phyloP scores from a whole-genome alignment of 2,888 invertebrate species.

The Yponomeuta evonymella region DNA sequence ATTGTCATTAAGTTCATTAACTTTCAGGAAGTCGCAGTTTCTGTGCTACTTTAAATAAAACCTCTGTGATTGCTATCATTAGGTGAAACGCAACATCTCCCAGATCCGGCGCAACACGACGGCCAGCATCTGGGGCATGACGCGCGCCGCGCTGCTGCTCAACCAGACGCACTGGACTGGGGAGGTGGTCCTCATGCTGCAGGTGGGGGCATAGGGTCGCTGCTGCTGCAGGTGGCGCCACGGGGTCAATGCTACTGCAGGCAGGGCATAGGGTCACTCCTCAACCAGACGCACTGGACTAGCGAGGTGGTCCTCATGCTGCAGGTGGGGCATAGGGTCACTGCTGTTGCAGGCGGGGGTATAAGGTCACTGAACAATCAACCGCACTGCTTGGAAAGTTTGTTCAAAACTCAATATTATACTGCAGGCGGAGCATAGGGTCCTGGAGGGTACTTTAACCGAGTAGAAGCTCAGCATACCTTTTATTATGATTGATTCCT shows the following conservation, averaged over 20 bases:
- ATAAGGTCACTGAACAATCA: too few relatives aligned
- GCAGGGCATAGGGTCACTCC: conserved; percentile 36
- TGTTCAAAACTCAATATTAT: too few relatives aligned
- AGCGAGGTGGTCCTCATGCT: conserved; percentile 78
- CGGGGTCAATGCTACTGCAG: background rate
- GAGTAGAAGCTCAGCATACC: too few relatives aligned
- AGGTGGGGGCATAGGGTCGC: conserved; percentile 37
- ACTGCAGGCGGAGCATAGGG: too few relatives aligned
- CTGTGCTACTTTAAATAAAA: too few relatives aligned
- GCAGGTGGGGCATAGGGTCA: conserved; percentile 41
- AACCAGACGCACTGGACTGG: conserved; percentile 87
- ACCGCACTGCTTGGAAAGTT: too few relatives aligned
- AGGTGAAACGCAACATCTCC: conserved; percentile 87
- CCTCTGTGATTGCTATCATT: background rate
- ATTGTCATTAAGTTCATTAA: too few relatives aligned
- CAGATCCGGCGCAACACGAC: conserved; percentile 84
- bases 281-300: conserved; percentile 88
- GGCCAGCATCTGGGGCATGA: conserved; percentile 86
- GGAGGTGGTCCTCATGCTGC: conserved; percentile 78
- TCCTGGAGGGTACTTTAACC: too few relatives aligned
- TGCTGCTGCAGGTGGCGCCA: background rate
- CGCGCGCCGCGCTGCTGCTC: conserved; percentile 77
- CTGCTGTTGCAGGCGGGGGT: background rate
- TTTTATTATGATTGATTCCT: too few relatives aligned
- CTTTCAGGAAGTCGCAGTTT: too few relatives aligned